phyloP scores from a whole-genome alignment of 2,888 invertebrate species.

The Torymus auratus region DNA sequence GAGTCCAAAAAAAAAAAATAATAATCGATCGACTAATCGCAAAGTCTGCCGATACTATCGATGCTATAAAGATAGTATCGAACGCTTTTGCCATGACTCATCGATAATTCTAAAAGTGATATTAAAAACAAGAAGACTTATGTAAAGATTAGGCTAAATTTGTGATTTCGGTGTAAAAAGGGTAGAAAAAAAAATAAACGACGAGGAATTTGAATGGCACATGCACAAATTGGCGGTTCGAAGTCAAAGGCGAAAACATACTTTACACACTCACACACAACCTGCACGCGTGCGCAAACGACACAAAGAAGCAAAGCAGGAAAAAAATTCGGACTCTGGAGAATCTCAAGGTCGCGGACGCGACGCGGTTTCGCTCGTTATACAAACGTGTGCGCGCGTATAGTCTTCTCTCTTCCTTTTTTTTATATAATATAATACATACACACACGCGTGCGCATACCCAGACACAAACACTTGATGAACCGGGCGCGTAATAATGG shows the following conservation, averaged over 20 bases:
- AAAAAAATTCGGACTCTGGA: constrained; percentile 29
- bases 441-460: too few species aligned
- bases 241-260: constrained; percentile 21
- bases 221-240: constrained; percentile 45
- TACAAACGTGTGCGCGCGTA: constrained; percentile 24
- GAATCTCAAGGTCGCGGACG: constrained; percentile 54
- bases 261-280: not conserved
- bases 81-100: not conserved
- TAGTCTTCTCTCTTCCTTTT: constrained; percentile 17
- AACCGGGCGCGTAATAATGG: constrained; percentile 26
- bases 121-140: constrained; percentile 1
- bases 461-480: too few species aligned
- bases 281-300: not conserved
- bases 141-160: constrained; percentile 25
- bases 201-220: not conserved
- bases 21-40: not conserved
- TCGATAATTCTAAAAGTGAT: not conserved
- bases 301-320: constrained; percentile 26
- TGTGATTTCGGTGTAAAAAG: constrained; percentile 40
- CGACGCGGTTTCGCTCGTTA: constrained; percentile 35
- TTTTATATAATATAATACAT: not conserved
- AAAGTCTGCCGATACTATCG: constrained; percentile 5
- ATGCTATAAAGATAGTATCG: not conserved
- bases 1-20: not conserved
- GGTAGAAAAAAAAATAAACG: not conserved